Percentiles rank a stretch among this genome's conserved stretches.
Conservation (phyloP, 2,113 vertebrate genomes). For the Falcunculus frontatus region DNA sequence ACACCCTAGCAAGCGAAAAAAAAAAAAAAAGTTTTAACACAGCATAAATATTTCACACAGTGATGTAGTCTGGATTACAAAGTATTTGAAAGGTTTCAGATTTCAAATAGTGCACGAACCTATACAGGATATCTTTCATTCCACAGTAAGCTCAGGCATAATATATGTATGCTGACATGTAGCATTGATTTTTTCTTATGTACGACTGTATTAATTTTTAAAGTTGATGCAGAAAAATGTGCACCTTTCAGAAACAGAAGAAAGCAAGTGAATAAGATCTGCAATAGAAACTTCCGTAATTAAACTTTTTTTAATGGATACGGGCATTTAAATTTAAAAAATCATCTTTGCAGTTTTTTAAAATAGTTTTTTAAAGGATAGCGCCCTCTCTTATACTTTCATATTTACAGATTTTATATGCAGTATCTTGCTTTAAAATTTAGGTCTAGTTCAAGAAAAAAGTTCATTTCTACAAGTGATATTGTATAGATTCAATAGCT, state of each 20-base stretch:
- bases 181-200: constrained; percentile 45
- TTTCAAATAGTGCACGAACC: background rate
- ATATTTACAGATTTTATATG: background rate
- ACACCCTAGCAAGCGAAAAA: background rate
- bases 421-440: background rate
- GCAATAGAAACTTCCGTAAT: background rate
- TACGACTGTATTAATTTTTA: constrained; percentile 51
- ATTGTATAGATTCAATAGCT: constrained; percentile 12
- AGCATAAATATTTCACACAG: background rate
- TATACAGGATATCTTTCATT: constrained; percentile 6
- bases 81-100: background rate
- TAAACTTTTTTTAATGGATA: background rate
- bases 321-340: background rate
- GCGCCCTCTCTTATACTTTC: background rate
- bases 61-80: background rate
- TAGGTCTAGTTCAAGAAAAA: background rate
- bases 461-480: background rate
- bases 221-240: constrained; percentile 40
- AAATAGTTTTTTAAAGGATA: background rate
- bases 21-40: background rate
- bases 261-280: constrained; percentile 3
- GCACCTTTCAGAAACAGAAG: constrained; percentile 8
- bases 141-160: background rate
- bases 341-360: background rate
- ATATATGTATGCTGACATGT: constrained; percentile 16